Conservation (phyloP, 2,113 vertebrate species). For the Phoxinus phoxinus region DNA sequence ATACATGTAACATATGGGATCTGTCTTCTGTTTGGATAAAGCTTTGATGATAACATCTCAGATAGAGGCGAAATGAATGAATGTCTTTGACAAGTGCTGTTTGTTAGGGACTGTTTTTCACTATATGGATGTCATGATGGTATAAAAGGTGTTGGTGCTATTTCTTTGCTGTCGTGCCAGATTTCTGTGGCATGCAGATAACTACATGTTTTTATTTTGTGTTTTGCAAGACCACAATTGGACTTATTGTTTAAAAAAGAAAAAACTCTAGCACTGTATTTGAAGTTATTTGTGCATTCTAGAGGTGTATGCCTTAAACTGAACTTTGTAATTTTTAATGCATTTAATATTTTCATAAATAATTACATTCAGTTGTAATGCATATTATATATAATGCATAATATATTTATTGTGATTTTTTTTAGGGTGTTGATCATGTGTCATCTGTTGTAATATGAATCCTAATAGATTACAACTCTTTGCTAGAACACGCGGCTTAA, state of each 20-base stretch:
- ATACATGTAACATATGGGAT: background rate
- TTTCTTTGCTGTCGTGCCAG: background rate
- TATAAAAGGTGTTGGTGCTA: background rate
- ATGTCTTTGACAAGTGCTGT: background rate
- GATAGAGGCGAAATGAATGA: background rate
- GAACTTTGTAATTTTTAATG: background rate
- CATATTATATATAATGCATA: background rate
- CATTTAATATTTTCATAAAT: background rate
- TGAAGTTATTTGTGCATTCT: background rate
- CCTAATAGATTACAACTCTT: background rate
- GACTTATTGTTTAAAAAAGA: background rate
- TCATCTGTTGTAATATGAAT: background rate
- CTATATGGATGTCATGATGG: background rate
- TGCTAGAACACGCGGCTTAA: background rate
- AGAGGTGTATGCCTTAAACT: background rate
- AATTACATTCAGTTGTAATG: background rate
- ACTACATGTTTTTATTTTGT: too few species aligned
- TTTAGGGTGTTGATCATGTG: background rate
- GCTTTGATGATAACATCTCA: background rate
- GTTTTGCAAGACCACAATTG: background rate
- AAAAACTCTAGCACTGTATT: background rate
- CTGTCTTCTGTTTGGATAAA: conserved; percentile 2
- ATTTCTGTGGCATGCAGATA: background rate
- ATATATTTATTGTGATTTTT: background rate
- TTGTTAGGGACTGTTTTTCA: conserved; percentile 6